Base-by-base conservation (phyloP, 2,113 vertebrate species). In the Lethenteron camtschaticum region DNA sequence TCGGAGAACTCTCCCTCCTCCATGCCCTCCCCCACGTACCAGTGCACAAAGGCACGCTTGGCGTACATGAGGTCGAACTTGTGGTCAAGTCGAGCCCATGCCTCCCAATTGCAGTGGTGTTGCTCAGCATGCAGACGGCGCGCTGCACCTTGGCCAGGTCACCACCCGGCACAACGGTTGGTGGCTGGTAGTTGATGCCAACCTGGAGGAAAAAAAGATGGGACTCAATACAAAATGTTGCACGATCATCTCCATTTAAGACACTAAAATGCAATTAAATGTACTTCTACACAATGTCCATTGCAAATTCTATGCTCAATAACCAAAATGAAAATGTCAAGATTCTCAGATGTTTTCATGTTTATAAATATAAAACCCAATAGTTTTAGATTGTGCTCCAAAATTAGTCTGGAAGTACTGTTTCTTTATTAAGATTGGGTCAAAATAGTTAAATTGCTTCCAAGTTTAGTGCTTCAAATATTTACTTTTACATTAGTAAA, bases 1-100 rank as follows among this genome's bases (percentile, higher is more conserved):
- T 85, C 84, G 0, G 83, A 75, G 2, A 85, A 85, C 71, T 85
- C 84, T 41, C 83, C 82, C 68, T 85, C 83, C 70, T 85, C 83
- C 84, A 85, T 85, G 55, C 84, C 84, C 55, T 85, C 84, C 0
- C 83, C 82, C 2, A 85, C 82, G 0, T 85, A 85, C 84, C 84
- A 85, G 70, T 85, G 84, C 71, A 85, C 83, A 55, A 85, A 76
- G 41, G 76, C 76, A 70, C 75, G 71, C 70, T 75, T 75, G 69
- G 75, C 74, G 12, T 76, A 74, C 75, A 72, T 74, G 57, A 73
- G 56, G 56, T 77, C 59, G 72, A 75, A 74, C 72, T 72, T 14
- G 11, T 76, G 74, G 68, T 76, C 60, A 18, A 73, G 68, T 13
- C 70, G 72, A 73, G 56, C 56, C 69, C 63, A 72, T 70, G 68